Base-by-base conservation (phyloP, 1,140 invertebrate species). In the Listronotus oregonensis region DNA sequence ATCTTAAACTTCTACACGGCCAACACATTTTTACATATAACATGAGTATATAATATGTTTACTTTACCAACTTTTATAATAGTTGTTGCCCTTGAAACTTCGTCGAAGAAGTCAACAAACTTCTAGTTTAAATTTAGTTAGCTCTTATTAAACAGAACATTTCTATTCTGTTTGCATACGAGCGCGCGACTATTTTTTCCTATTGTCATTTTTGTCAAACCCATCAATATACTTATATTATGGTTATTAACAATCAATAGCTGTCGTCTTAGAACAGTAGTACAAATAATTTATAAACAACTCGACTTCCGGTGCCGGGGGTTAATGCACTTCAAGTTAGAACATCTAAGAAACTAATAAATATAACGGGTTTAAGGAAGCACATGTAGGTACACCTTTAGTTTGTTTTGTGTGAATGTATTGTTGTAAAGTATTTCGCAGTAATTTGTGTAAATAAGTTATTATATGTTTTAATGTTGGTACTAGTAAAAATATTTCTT, bases 291-390 rank as follows among this genome's bases (percentile, higher is more conserved):
- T 47, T 47, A 47, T 47, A 47, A 47, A 47, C 44, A 47, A 21
- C 21, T 47, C 6, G 21, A 21, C 44, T 47, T 47, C 44, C 44
- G 44, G 44, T 17, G 44, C 44, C 11, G 44, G 44, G 44, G 44
- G 44, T 47, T 47, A 47, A n/a, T 47, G 44, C 44, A 47, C 44
- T 47, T 47, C 44, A 47, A 47, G 6, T 17, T 47, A 14, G 21
- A 47, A 47, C 44, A 47, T 47, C 44, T 47, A 47, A 47, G 44
- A 47, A 47, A 47, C 44, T 47, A 47, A 47, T 47, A 47, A 47
- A 47, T 47, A 47, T 47, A 47, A 47, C 44, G 44, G 44, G 44
- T 17, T 21, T 14, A 7, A 37, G 11, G 6, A 11, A 17, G 15
- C 15, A 9, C 44, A 17, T 18, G 10, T 18, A 17, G n/a, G 15